These are phyloP conservation scores for Agonopterix arenella DNA, from an alignment of 2,888 invertebrate genomes.

Conservation along the genomic window DNA sequence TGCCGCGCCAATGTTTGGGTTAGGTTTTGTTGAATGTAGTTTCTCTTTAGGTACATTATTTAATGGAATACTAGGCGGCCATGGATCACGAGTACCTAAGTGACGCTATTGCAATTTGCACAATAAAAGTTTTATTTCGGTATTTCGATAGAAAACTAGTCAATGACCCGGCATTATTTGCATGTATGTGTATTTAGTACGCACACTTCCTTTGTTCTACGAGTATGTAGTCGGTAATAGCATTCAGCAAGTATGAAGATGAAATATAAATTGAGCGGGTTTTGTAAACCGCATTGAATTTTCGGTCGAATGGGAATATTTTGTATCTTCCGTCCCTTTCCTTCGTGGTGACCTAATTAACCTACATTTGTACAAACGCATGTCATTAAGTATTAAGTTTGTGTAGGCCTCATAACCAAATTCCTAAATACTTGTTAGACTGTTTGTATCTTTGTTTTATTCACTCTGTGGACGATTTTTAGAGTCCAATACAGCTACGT, in stretches of 20 bases:
- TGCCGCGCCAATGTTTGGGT: conserved; percentile 37
- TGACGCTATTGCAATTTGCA: conserved; percentile 21
- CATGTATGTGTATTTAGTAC: conserved; percentile 51
- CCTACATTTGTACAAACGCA: conserved; percentile 33
- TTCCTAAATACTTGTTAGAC: background rate
- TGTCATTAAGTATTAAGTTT: conserved; percentile 14
- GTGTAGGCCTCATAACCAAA: no score
- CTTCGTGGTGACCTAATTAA: conserved; percentile 39
- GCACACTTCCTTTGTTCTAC: conserved; percentile 51
- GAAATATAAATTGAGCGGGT: conserved; percentile 26
- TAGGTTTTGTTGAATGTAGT: conserved; percentile 19
- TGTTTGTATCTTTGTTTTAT: background rate
- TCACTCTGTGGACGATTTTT: conserved; percentile 12
- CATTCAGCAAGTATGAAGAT: conserved; percentile 1
- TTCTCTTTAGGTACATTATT: background rate
- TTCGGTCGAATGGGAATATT: conserved; percentile 19
- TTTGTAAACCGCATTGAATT: conserved; percentile 12
- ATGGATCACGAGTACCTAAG: background rate
- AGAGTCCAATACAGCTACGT: conserved; percentile 19
- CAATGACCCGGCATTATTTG: conserved; percentile 70
- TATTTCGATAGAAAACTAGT: conserved; percentile 43
- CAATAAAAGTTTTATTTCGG: conserved; percentile 41
- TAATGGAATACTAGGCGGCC: no score
- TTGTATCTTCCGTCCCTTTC: conserved; percentile 34
- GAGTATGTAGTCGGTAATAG: conserved; percentile 14